phyloP scores from a whole-genome alignment of 1,140 invertebrate species.

The Psix sp. region DNA sequence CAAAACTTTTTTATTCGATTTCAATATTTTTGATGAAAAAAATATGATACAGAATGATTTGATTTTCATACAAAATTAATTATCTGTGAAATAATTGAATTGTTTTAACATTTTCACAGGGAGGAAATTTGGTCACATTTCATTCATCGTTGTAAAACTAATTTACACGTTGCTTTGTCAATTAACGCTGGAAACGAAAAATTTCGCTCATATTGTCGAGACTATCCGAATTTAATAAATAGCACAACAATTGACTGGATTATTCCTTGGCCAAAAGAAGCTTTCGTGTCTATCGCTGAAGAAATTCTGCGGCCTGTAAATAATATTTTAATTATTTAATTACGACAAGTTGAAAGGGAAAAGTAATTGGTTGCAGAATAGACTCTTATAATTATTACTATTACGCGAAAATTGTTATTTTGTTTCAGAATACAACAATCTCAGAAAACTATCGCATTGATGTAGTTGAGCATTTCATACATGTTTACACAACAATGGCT shows the following conservation, averaged over 20 bases:
- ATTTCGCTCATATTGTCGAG: conserved; percentile 88
- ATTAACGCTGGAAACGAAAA: conserved; percentile 92
- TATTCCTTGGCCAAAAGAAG: conserved; percentile 93
- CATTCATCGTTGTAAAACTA: conserved; percentile 84
- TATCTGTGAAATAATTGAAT: no score
- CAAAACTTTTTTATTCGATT: no score
- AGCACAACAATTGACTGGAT: conserved; percentile 97
- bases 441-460: conserved; percentile 81
- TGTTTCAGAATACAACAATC: conserved; percentile 78
- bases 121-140: conserved; percentile 92
- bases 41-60: no score
- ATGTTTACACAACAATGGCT: conserved; percentile 86
- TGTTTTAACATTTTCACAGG: conserved; percentile 70
- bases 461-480: conserved; percentile 89
- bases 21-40: no score
- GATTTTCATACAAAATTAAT: no score
- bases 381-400: no score
- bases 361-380: neutral
- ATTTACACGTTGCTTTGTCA: conserved; percentile 92
- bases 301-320: conserved; percentile 84
- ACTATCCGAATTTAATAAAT: conserved; percentile 94
- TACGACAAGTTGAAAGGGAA: neutral
- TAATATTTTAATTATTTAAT: conserved; percentile 20
- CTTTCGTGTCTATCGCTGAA: conserved; percentile 89
- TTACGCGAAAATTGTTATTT: conserved; percentile 15